Evolutionary conservation across 2,113 vertebrate genomes (phyloP), one percentile per base, ranked within the genome.

Genomic region (Oryzias celebensis): DNA sequence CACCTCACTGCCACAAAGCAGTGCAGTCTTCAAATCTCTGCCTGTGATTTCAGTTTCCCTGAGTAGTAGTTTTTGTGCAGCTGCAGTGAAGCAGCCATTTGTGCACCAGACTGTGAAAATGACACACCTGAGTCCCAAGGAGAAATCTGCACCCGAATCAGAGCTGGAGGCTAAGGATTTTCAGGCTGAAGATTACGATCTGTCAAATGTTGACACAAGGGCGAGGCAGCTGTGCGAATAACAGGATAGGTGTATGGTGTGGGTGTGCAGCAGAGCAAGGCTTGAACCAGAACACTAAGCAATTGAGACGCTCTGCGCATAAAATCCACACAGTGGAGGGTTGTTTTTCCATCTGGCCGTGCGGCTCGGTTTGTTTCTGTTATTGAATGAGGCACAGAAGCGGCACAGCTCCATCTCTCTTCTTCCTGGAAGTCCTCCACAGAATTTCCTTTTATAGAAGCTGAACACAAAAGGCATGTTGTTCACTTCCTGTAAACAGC

Each of bases 401-500:
- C 28, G 58, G 52, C 36, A 48, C 17, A 36, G 55, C 67, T 63
- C 73, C 78, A 82, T 85, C 71, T 72, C 66, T 85, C 65, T 36
- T 36, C 60, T 83, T 88, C 74, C 90, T 91, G 91, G 92, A 91
- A 92, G 90, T 82, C 65, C 73, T 85, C 77, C 6, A 41, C 78
- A 86, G 73, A 86, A 91, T 91, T 87, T 90, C 92, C 92, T 92
- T 92, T 91, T 92, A 89, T 90, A 91, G 90, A 91, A 83, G 85
- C 86, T 44, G 59, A 91, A 86, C 65, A 91, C 89, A 93, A 91
- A 91, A 89, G 90, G 74, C 84, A 71, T 73, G 77, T 77, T 83
- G 85, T 78, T 77, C 75, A 82, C 85, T 92, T 93, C 92, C 92
- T 92, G 92, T 93, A 91, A 92, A 93, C 91, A 93, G 81, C 87